Percentiles rank a stretch among this genome's conserved stretches.
Evolutionary conservation across 2,888 invertebrate genomes (phyloP).

Genomic region (Lottia scabra): DNA sequence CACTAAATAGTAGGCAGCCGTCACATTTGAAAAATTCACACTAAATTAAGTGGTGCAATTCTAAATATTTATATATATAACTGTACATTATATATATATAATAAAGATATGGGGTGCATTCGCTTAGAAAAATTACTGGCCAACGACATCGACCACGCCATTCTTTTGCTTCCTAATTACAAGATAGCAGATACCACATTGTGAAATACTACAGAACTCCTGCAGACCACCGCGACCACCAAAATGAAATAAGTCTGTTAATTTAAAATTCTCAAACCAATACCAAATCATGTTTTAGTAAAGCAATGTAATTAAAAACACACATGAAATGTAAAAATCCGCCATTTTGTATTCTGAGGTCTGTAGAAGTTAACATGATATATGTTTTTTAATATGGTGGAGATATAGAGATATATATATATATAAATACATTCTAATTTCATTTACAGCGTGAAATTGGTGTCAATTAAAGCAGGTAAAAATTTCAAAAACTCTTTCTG

Average conservation of each 20-base stretch:
- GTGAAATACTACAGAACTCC: too few relatives aligned
- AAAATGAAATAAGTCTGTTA: neutral
- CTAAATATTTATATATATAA: neutral
- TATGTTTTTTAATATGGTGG: too few relatives aligned
- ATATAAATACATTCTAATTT: neutral
- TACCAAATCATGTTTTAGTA: too few relatives aligned
- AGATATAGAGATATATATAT: too few relatives aligned
- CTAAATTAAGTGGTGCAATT: constrained; percentile 3
- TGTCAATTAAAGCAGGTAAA: neutral
- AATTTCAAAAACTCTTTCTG: neutral
- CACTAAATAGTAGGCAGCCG: neutral
- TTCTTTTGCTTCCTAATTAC: neutral
- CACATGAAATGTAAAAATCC: too few relatives aligned
- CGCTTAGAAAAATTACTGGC: neutral
- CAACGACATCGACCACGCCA: neutral
- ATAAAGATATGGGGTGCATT: neutral
- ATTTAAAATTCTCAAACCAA: too few relatives aligned
- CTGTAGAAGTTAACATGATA: too few relatives aligned
- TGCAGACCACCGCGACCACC: neutral
- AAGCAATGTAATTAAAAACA: too few relatives aligned
- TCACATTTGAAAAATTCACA: constrained; percentile 5
- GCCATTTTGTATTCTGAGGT: too few relatives aligned
- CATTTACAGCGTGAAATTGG: neutral
- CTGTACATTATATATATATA: neutral
- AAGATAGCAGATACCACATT: neutral